Evolutionary conservation across 1,140 invertebrate genomes (phyloP), one percentile per base, ranked within the genome.

Genomic region (Saccostrea echinata): DNA sequence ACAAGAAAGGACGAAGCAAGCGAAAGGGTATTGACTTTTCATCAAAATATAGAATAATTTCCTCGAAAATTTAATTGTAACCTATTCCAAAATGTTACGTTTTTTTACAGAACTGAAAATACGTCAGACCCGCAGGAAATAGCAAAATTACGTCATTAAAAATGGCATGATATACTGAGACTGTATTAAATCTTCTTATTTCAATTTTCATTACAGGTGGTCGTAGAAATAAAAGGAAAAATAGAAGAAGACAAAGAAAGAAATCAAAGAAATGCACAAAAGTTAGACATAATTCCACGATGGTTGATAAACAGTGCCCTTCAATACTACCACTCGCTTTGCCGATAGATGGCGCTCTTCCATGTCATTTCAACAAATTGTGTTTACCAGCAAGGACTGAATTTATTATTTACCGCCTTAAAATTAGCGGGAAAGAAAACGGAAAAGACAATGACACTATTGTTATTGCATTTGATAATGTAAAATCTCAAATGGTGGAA

Each of bases 401-500:
- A 3, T 83, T 51, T 27, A 83, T 83, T 21, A 83, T 83, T 83
- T 83, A 83, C 52, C 35, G 81, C 33, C 24, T 51, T 13, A 52
- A 51, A 51, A 12, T 24, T 24, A 24, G n/a, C 11, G 81, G 81
- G 18, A n/a, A 51, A 43, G 43, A 43, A 43, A 43, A 43, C 21
- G 13, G n/a, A 61, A 61, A 76, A 13, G 68, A 16, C 27, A 27
- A 76, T 76, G 68, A 33, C 11, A 76, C 27, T 76, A 24, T 83
- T 24, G 43, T 83, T n/a, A 83, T 83, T 51, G 81, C 81, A 51
- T 83, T 83, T 83, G 81, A 83, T 53, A 11, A 83, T 21, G 81
- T 83, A 21, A 53, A 51, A 24, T 51, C 35, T 21, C 43, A 53
- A 18, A 43, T 27, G 81, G 81, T 83, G 24, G 81, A 83, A 53